Conservation (phyloP, 2,113 vertebrate genomes). For the Larimichthys crocea region DNA sequence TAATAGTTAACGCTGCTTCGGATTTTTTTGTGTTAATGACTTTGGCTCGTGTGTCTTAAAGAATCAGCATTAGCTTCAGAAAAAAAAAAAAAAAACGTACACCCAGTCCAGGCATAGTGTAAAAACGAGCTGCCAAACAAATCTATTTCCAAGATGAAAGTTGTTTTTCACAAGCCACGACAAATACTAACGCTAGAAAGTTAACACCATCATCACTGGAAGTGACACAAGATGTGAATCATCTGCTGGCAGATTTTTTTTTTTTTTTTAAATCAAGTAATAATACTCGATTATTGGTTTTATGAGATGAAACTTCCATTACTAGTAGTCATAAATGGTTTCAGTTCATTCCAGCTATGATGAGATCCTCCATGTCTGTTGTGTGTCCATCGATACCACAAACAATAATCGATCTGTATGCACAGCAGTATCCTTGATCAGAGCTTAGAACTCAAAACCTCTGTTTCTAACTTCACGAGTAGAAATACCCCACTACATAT, state of each 20-base stretch:
- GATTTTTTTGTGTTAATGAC: not conserved
- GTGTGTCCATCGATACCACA: not conserved
- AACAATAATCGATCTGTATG: not conserved
- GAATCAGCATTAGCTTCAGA: slow-evolving; percentile 1
- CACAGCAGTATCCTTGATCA: not conserved
- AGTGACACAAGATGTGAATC: not conserved
- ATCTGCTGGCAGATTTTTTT: not conserved
- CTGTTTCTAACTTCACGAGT: no score
- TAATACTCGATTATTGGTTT: not conserved
- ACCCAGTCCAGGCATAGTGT: not conserved
- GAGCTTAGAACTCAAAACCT: not conserved
- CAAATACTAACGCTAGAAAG: not conserved
- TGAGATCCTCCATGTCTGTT: not conserved
- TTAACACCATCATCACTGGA: not conserved
- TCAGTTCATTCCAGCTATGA: not conserved
- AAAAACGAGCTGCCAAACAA: slow-evolving; percentile 23
- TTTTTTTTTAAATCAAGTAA: not conserved
- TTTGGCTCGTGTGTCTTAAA: slow-evolving; percentile 2
- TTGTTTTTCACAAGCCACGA: slow-evolving; percentile 20
- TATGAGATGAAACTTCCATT: not conserved
- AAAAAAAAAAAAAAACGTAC: not conserved
- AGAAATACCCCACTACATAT: no score
- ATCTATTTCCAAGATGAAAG: slow-evolving; percentile 40
- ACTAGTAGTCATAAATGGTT: not conserved
- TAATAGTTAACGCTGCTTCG: not conserved